Percentiles rank a stretch among this genome's conserved stretches.
Evolutionary conservation across 2,113 vertebrate species (phyloP).

Genomic region (Chitala chitala): DNA sequence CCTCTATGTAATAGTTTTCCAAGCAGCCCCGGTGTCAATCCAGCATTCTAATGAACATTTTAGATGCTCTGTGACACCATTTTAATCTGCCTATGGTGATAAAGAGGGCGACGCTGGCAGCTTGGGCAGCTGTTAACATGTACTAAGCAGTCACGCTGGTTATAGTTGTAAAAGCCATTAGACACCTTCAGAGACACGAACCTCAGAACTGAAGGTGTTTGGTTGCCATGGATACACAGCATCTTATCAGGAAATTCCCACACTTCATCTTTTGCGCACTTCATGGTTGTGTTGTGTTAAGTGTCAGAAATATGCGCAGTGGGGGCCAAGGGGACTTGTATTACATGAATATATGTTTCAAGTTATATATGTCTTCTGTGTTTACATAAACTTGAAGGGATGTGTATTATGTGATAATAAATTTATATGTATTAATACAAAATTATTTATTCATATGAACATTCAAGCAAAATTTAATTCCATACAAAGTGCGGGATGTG

Average conservation of each 20-base stretch:
- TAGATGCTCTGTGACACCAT: not conserved
- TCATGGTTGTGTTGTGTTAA: not conserved
- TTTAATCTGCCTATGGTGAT: not conserved
- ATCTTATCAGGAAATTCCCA: constrained; percentile 22
- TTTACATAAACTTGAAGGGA: too few relatives aligned
- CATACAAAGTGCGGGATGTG: too few relatives aligned
- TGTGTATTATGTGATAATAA: not conserved
- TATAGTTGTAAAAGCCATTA: constrained; percentile 13
- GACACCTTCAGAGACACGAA: constrained; percentile 8
- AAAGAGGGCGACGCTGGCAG: not conserved
- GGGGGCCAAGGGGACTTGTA: not conserved
- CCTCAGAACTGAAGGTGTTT: constrained; percentile 19
- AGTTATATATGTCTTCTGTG: not conserved
- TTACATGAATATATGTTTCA: not conserved
- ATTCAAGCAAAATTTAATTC: too few relatives aligned
- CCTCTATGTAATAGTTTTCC: not conserved
- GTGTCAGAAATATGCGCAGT: not conserved
- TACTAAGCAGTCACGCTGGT: not conserved
- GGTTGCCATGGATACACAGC: constrained; percentile 28
- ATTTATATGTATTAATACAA: not conserved
- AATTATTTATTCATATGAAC: too few relatives aligned
- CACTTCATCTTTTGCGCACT: not conserved
- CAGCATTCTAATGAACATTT: not conserved
- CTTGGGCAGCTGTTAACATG: constrained; percentile 20
- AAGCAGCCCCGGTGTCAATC: not conserved